Evolutionary conservation across 1,140 invertebrate genomes (phyloP).

Genomic region (Chionoecetes opilio): DNA sequence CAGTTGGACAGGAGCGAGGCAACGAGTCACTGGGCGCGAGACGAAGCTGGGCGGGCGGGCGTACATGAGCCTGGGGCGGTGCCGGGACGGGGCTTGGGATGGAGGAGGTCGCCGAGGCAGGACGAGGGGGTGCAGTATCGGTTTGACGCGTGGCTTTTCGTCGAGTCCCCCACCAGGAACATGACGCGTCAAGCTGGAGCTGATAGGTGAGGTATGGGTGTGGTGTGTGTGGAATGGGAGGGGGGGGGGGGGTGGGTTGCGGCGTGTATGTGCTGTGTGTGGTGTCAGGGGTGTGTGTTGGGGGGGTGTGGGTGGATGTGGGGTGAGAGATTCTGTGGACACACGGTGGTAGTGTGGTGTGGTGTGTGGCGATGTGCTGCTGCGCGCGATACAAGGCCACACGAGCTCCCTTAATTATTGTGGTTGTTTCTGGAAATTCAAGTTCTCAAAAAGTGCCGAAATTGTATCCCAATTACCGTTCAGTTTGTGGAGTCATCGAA

Average conservation of each 20-base stretch:
- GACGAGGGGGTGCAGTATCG: conserved; percentile 93
- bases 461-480: neutral
- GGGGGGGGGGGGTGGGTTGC: too few relatives aligned
- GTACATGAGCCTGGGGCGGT: conserved; percentile 15
- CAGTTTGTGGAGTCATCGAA: neutral
- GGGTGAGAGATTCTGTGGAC: too few relatives aligned
- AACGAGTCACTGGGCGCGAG: conserved; percentile 70
- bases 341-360: too few relatives aligned
- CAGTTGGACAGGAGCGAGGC: conserved; percentile 37
- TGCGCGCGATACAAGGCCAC: neutral
- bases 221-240: too few relatives aligned
- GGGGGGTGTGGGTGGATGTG: too few relatives aligned
- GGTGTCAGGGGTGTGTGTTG: too few relatives aligned
- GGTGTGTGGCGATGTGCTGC: neutral
- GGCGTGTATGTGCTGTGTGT: too few relatives aligned
- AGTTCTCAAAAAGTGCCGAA: neutral
- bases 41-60: neutral
- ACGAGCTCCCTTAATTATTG: neutral
- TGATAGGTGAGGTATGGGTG: conserved; percentile 91
- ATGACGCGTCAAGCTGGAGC: conserved; percentile 90
- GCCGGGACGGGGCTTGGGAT: conserved; percentile 32
- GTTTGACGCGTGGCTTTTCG: conserved; percentile 93
- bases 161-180: conserved; percentile 91
- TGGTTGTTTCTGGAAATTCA: neutral
- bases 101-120: conserved; percentile 36